Evolutionary conservation across 2,888 invertebrate genomes (phyloP).

Genomic region (Protodeltote pygarga): DNA sequence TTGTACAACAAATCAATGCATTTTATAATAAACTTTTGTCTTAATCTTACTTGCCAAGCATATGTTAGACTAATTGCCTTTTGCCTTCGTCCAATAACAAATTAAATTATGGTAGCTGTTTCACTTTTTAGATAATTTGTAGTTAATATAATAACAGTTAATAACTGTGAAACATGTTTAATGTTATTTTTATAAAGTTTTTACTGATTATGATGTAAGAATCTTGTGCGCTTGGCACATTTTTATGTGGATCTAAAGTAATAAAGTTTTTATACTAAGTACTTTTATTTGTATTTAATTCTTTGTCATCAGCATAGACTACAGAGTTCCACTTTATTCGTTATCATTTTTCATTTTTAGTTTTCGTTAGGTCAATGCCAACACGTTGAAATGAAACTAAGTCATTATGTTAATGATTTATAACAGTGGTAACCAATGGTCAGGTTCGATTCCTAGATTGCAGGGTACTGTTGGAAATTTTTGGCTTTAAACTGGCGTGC

Average conservation of each 20-base stretch:
- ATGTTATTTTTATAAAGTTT: conserved; percentile 64
- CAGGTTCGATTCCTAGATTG: no score
- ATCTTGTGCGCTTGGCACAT: conserved; percentile 53
- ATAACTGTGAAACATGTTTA: conserved; percentile 34
- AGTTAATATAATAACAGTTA: conserved; percentile 30
- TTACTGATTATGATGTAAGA: conserved; percentile 50
- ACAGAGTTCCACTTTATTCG: no score
- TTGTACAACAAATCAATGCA: conserved; percentile 23
- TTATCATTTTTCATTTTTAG: no score
- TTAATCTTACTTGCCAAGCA: conserved; percentile 68
- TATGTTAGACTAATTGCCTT: conserved; percentile 55
- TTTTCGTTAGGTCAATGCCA: no score
- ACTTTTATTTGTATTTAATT: conserved; percentile 15
- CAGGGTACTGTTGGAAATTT: no score
- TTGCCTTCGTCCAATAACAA: conserved; percentile 58
- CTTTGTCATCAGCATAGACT: not conserved
- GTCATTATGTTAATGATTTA: no score
- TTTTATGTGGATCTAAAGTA: conserved; percentile 58
- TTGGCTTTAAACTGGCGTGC: no score
- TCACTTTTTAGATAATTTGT: conserved; percentile 44
- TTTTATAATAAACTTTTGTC: conserved; percentile 36
- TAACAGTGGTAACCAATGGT: no score
- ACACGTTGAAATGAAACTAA: no score
- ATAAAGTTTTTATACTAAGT: conserved; percentile 60
- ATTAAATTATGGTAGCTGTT: conserved; percentile 39